Conservation (phyloP, 2,797 vertebrate genomes). For the Picus viridis region DNA sequence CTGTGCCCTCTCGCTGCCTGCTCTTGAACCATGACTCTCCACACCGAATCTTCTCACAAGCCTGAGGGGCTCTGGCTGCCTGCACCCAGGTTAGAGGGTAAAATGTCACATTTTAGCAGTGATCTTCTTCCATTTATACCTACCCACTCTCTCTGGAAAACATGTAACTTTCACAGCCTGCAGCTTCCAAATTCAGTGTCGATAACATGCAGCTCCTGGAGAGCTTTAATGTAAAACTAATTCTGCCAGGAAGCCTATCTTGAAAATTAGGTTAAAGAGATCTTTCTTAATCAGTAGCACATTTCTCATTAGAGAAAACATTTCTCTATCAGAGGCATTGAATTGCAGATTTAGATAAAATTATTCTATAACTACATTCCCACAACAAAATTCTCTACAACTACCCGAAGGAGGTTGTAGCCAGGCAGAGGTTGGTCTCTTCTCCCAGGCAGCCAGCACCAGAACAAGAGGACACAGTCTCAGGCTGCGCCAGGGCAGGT, state of each 20-base stretch:
- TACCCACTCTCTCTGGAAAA: background rate
- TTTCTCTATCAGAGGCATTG: background rate
- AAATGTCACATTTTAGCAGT: background rate
- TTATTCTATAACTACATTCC: too few relatives aligned
- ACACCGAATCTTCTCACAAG: accelerated
- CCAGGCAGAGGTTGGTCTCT: too few relatives aligned
- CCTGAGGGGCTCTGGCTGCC: background rate
- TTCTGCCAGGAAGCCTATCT: background rate
- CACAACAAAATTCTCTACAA: too few relatives aligned
- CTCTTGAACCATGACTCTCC: accelerated
- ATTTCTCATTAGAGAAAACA: slow-evolving; percentile 10
- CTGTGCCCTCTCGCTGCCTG: background rate
- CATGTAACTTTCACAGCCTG: background rate
- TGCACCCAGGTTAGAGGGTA: background rate
- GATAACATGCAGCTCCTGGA: background rate
- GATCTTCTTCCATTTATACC: background rate
- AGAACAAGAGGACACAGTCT: too few relatives aligned
- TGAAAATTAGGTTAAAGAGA: slow-evolving; percentile 3
- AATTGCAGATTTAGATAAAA: background rate
- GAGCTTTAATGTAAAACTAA: slow-evolving; percentile 2
- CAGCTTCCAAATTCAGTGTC: background rate
- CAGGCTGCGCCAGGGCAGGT: too few relatives aligned
- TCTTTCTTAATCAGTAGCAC: slow-evolving; percentile 22
- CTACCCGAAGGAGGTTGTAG: too few relatives aligned
- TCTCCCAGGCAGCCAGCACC: too few relatives aligned